phyloP scores from a whole-genome alignment of 2,888 invertebrate species.

The Ramazzottius varieornatus region DNA sequence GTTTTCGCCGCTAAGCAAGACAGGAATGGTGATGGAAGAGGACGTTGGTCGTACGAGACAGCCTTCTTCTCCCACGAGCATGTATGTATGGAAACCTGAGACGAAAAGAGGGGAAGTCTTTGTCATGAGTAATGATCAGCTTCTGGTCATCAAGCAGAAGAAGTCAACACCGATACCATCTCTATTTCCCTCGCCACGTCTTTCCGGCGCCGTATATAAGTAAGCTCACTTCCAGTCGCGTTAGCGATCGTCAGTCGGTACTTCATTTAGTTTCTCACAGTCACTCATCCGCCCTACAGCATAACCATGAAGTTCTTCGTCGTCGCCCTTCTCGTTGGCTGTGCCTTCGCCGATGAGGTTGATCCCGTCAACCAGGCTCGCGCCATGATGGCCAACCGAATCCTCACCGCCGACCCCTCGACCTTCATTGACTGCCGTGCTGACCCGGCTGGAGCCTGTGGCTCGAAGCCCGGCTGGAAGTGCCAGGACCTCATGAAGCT shows the following conservation, averaged over 20 bases:
- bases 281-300: background rate
- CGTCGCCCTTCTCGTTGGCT: background rate
- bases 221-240: background rate
- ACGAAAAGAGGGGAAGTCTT: no score
- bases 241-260: background rate
- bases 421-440: background rate
- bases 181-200: no score
- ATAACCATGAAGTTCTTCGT: background rate
- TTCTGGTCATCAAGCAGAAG: no score
- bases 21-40: no score
- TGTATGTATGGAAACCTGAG: no score
- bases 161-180: no score
- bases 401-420: background rate
- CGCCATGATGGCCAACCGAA: slow-evolving; percentile 4
- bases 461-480: background rate
- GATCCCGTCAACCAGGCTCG: background rate
- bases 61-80: no score
- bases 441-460: background rate
- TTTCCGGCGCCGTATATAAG: no score
- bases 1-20: no score
- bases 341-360: background rate
- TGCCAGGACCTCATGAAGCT: slow-evolving; percentile 1
- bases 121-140: no score
- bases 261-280: background rate
- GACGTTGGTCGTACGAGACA: no score